Evolutionary conservation across 2,113 vertebrate genomes (phyloP).

Genomic region (Eidolon helvum): DNA sequence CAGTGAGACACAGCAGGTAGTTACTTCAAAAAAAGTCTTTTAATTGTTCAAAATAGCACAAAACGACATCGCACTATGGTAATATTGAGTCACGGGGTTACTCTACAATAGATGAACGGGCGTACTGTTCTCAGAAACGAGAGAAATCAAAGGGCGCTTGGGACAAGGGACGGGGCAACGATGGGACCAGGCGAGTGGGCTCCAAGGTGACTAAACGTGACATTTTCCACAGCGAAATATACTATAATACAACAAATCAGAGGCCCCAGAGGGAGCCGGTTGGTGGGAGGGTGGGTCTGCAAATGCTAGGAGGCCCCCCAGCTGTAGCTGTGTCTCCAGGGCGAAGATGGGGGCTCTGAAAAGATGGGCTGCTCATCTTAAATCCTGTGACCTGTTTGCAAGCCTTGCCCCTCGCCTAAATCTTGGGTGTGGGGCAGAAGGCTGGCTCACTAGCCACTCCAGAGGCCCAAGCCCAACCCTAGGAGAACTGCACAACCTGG

Average conservation of each 20-base stretch:
- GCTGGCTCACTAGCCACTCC: background rate
- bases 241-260: conserved; percentile 81
- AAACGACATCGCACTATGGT: conserved; percentile 84
- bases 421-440: background rate
- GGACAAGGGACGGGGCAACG: conserved; percentile 38
- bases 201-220: conserved; percentile 74
- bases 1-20: background rate
- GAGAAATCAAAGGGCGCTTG: conserved; percentile 62
- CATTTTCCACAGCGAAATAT: conserved; percentile 79
- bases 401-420: background rate
- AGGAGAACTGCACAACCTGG: background rate
- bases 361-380: background rate
- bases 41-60: conserved; percentile 87
- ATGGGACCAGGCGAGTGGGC: conserved; percentile 53
- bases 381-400: background rate
- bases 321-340: background rate
- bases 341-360: background rate
- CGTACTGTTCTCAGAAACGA: conserved; percentile 72
- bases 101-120: conserved; percentile 80
- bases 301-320: background rate
- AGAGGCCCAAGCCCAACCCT: background rate
- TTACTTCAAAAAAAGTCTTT: conserved; percentile 82
- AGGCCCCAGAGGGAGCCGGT: background rate
- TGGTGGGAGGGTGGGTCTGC: background rate
- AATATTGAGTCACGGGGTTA: conserved; percentile 80